Base-by-base conservation (phyloP, 2,113 vertebrate species). In the Urocitellus parryii region DNA sequence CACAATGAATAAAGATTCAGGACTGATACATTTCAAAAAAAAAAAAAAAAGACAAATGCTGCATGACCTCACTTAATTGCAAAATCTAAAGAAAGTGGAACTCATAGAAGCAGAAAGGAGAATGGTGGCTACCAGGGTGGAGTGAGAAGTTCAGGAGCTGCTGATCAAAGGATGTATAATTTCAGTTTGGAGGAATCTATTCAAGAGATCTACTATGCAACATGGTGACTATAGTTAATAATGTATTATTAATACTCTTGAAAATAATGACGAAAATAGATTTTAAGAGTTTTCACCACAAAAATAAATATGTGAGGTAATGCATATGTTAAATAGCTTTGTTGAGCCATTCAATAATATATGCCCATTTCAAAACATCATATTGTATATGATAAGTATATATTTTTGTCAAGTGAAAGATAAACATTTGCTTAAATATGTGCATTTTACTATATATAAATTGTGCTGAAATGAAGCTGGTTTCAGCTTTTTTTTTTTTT, bases 401-500 rank as follows among this genome's bases (percentile, higher is more conserved):
- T 34, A 74, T 10, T 73, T 78, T 56, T 95, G 42, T 65, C 67
- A 53, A 29, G 24, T 68, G 27, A 70, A 87, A 84, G 68, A 45
- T 18, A 56, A 61, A 74, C 4, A 25, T 2, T 42, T 45, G 32
- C 32, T 86, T 18, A 32, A 85, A 82, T 78, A 13, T 61, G 34
- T 45, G 51, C 4, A 80, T 72, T 88, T 77, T 82, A 85, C 67
- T 76, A 2, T 16, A 84, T 77, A 63, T n/a, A 76, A 79, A 97
- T 92, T 92, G 76, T 45, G 45, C 34, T 37, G 95, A 48, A 65
- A 45, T 83, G 70, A 91, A 88, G 25, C 27, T 48, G 8, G 73
- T 76, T 82, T 96, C 91, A 45, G 45, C 8, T 45, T 94, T 18
- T n/a, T 45, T 85, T n/a, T 85, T 83, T 68, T 78, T 65, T 68